These are phyloP conservation scores for Enteromius viviparus DNA, from an alignment of 2,797 vertebrate species.

Conservation along the genomic window DNA sequence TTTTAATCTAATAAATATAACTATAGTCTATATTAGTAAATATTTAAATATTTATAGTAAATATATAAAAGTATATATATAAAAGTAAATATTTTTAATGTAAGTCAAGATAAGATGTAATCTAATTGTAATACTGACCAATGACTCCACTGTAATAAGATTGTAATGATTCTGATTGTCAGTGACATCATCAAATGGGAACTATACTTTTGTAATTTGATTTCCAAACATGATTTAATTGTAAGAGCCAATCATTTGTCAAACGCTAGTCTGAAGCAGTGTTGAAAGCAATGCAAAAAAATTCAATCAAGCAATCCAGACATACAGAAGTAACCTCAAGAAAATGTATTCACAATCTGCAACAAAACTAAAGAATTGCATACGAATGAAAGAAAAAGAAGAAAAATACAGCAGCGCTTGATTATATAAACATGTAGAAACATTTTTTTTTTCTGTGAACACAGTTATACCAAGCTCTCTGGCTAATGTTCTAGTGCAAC, in stretches of 20 bases:
- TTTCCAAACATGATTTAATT: not conserved
- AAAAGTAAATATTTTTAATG: too few relatives aligned
- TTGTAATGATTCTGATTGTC: not conserved
- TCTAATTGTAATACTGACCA: not conserved
- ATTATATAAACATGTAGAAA: slow-evolving; percentile 61
- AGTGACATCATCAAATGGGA: not conserved
- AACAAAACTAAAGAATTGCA: slow-evolving; percentile 49
- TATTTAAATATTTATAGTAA: too few relatives aligned
- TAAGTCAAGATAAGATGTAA: not conserved
- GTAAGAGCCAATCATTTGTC: not conserved
- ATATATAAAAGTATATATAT: too few relatives aligned
- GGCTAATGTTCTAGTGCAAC: slow-evolving; percentile 63
- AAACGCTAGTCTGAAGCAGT: not conserved
- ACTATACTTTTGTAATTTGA: not conserved
- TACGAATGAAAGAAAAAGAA: slow-evolving; percentile 58
- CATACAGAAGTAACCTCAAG: slow-evolving; percentile 49
- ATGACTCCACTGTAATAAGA: not conserved
- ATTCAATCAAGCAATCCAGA: not conserved
- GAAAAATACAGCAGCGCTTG: slow-evolving; percentile 64
- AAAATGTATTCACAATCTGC: slow-evolving; percentile 64
- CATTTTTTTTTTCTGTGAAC: slow-evolving; percentile 56
- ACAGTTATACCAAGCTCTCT: slow-evolving; percentile 55
- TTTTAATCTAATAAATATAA: too few relatives aligned
- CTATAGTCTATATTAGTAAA: too few relatives aligned
- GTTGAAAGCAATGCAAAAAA: not conserved